Conservation (phyloP, 2,113 vertebrate genomes). For the Podarcis muralis region DNA sequence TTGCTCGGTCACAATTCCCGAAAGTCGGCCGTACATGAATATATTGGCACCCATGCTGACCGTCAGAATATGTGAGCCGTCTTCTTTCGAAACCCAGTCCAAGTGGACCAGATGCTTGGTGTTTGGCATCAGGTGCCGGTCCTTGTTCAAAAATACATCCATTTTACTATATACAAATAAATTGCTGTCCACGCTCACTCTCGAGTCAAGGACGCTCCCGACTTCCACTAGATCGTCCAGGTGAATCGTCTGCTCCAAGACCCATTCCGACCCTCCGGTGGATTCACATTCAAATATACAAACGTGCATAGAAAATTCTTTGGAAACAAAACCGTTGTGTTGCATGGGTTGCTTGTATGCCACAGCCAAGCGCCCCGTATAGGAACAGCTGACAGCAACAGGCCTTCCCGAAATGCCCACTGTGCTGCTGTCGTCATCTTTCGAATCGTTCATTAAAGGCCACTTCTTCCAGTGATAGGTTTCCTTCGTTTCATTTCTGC, state of each 20-base stretch:
- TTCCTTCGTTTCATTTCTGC: constrained; percentile 65
- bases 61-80: constrained; percentile 96
- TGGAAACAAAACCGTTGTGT: constrained; percentile 78
- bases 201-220: constrained; percentile 87
- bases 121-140: constrained; percentile 85
- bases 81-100: constrained; percentile 99
- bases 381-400: constrained; percentile 97
- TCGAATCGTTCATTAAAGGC: constrained; percentile 94
- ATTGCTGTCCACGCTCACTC: constrained; percentile 96
- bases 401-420: constrained; percentile 89
- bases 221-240: constrained; percentile 92
- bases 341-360: constrained; percentile 90
- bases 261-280: constrained; percentile 97
- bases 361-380: constrained; percentile 93
- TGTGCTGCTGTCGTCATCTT: constrained; percentile 90
- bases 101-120: constrained; percentile 97
- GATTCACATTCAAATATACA: constrained; percentile 99
- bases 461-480: constrained; percentile 91
- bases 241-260: constrained; percentile 95
- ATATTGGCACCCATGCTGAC: constrained; percentile 97
- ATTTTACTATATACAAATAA: constrained; percentile 97
- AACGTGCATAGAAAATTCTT: constrained; percentile 97
- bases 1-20: constrained; percentile 93
- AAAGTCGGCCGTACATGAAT: constrained; percentile 97
- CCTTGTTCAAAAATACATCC: constrained; percentile 88